These are phyloP conservation scores for Pristionchus mayeri DNA, from an alignment of 2,888 invertebrate genomes.

Conservation along the genomic window DNA sequence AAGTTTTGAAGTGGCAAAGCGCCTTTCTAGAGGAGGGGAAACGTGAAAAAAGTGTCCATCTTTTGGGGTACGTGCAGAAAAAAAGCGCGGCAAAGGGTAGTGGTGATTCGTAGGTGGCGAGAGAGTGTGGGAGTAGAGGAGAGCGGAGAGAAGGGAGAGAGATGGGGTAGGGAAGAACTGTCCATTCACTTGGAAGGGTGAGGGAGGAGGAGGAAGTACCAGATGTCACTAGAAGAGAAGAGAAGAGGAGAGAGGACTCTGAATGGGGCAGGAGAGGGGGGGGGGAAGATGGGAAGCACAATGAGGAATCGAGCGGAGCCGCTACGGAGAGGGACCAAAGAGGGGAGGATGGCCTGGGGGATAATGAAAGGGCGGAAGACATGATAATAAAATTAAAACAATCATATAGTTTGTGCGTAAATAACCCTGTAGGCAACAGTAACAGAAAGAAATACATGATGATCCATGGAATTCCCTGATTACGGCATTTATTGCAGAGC, in stretches of 20 bases:
- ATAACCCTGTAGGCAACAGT: too few species aligned
- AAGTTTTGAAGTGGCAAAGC: too few species aligned
- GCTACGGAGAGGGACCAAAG: too few species aligned
- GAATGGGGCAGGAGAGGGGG: neutral
- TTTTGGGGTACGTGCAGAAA: neutral
- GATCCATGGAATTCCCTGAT: neutral
- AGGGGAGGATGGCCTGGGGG: too few species aligned
- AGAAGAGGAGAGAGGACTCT: neutral
- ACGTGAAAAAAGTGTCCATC: neutral
- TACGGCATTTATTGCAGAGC: neutral
- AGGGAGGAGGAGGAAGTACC: neutral
- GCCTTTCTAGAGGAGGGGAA: neutral
- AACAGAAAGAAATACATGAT: neutral
- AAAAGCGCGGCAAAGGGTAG: neutral
- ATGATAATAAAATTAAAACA: too few species aligned
- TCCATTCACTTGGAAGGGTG: neutral
- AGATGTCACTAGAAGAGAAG: conserved; percentile 19
- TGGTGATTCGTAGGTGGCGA: neutral
- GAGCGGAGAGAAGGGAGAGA: neutral
- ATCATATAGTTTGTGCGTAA: too few species aligned
- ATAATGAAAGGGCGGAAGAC: too few species aligned
- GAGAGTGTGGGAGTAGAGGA: neutral
- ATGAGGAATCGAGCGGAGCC: too few species aligned
- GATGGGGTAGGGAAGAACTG: neutral
- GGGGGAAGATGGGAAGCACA: neutral